Evolutionary conservation across 2,888 invertebrate genomes (phyloP).

Genomic region (Cinara cedri): DNA sequence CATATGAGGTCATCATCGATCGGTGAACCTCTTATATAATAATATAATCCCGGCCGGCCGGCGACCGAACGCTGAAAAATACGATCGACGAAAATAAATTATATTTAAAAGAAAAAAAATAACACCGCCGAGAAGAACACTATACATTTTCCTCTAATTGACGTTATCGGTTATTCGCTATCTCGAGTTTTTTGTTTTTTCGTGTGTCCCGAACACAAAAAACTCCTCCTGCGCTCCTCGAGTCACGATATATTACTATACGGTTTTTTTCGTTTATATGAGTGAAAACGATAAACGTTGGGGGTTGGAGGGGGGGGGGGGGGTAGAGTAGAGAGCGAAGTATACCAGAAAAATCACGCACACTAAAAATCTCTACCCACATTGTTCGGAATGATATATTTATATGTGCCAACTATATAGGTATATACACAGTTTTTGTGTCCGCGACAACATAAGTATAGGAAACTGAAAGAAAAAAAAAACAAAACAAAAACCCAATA

Average conservation of each 20-base stretch:
- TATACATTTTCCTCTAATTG: constrained; percentile 33
- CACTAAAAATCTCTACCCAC: not conserved
- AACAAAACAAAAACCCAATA: constrained; percentile 31
- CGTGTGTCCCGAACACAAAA: too few relatives aligned
- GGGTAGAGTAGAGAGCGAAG: too few relatives aligned
- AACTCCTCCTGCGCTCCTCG: not conserved
- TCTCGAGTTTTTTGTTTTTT: constrained; percentile 6
- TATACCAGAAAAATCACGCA: not conserved
- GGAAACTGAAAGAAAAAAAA: constrained; percentile 1
- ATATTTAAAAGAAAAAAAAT: too few relatives aligned
- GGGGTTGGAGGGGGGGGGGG: too few relatives aligned
- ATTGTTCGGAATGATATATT: constrained; percentile 24
- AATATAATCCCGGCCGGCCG: not conserved
- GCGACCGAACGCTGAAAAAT: constrained; percentile 28
- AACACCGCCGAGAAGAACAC: not conserved
- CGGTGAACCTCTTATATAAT: constrained; percentile 53
- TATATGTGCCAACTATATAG: constrained; percentile 7
- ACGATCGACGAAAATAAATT: constrained; percentile 41
- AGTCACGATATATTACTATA: too few relatives aligned
- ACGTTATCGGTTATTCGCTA: constrained; percentile 48
- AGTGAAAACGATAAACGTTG: too few relatives aligned
- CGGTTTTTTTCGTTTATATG: not conserved
- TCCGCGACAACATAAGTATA: constrained; percentile 9
- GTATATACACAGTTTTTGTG: constrained; percentile 46
- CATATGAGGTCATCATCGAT: constrained; percentile 41